Conservation (phyloP, 2,888 invertebrate species). For the Drosophila incognita region DNA sequence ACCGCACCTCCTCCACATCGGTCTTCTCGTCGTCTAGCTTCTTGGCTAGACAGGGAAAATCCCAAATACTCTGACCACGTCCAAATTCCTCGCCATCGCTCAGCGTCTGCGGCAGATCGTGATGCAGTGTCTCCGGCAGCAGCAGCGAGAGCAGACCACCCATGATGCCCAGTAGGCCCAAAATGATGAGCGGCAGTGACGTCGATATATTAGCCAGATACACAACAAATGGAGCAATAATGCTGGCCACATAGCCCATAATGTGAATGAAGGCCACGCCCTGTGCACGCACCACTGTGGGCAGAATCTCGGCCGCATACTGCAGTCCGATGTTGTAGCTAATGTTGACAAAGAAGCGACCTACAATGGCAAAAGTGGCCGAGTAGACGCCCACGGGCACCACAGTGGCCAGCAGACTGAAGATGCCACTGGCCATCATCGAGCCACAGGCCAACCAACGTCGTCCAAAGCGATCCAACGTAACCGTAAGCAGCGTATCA, state of each 20-base stretch:
- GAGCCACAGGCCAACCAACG: conserved; percentile 94
- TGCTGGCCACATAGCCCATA: conserved; percentile 94
- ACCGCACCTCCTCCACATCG: conserved; percentile 76
- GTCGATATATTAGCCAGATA: conserved; percentile 89
- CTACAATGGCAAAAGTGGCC: conserved; percentile 92
- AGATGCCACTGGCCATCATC: conserved; percentile 92
- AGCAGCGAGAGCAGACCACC: conserved; percentile 92
- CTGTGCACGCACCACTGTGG: conserved; percentile 94
- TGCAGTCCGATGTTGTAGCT: conserved; percentile 96
- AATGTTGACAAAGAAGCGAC: conserved; percentile 94
- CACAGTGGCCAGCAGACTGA: conserved; percentile 91
- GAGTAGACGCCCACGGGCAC: conserved; percentile 91
- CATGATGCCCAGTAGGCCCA: conserved; percentile 90
- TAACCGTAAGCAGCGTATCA: conserved; percentile 91
- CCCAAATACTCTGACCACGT: conserved; percentile 91
- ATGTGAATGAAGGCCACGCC: conserved; percentile 94
- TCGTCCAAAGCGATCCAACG: conserved; percentile 91
- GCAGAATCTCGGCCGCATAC: conserved; percentile 94
- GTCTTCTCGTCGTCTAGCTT: conserved; percentile 84
- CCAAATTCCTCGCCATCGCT: conserved; percentile 95
- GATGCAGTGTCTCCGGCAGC: conserved; percentile 93
- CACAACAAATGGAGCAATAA: conserved; percentile 94
- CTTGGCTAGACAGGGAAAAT: conserved; percentile 91
- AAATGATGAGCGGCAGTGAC: conserved; percentile 90
- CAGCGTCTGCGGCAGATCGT: conserved; percentile 93